Conservation (phyloP, 35 echinoderm and acorn worm genomes). For the Patiria miniata region DNA sequence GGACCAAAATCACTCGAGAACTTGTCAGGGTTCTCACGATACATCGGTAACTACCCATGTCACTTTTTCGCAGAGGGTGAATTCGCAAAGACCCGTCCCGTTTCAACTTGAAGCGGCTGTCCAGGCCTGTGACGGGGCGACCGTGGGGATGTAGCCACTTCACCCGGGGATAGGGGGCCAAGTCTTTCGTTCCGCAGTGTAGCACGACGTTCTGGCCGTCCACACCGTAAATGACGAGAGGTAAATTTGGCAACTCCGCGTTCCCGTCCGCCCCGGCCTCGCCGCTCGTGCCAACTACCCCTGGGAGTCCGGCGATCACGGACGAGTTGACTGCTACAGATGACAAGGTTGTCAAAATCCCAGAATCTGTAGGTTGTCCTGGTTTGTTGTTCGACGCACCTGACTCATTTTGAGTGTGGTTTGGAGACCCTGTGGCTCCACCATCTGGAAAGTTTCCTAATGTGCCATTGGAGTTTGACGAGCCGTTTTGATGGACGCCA, state of each 20-base stretch:
- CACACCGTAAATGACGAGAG: conserved; percentile 8
- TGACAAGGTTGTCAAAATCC: background rate
- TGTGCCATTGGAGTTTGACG: too few species aligned
- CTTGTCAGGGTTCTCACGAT: conserved; percentile 12
- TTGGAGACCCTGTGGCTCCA: too few species aligned
- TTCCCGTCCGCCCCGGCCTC: background rate
- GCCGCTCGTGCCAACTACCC: background rate
- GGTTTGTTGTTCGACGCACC: too few species aligned
- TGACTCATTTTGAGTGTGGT: background rate
- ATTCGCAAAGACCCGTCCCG: conserved; percentile 18
- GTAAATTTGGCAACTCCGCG: background rate
- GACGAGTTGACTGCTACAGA: background rate
- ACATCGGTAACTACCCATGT: conserved; percentile 27
- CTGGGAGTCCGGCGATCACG: background rate
- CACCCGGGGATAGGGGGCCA: background rate
- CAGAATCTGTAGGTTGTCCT: background rate
- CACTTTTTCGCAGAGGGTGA: background rate
- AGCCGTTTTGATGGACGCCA: too few species aligned
- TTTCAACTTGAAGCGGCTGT: conserved; percentile 7
- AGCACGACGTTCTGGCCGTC: conserved; percentile 17
- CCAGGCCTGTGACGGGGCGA: background rate
- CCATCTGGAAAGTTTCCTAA: background rate
- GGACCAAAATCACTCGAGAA: conserved; percentile 8
- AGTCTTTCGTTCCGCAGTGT: conserved; percentile 20
- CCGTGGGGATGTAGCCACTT: conserved; percentile 30